Conservation (phyloP, 2,888 invertebrate genomes). For the Spodoptera littoralis region DNA sequence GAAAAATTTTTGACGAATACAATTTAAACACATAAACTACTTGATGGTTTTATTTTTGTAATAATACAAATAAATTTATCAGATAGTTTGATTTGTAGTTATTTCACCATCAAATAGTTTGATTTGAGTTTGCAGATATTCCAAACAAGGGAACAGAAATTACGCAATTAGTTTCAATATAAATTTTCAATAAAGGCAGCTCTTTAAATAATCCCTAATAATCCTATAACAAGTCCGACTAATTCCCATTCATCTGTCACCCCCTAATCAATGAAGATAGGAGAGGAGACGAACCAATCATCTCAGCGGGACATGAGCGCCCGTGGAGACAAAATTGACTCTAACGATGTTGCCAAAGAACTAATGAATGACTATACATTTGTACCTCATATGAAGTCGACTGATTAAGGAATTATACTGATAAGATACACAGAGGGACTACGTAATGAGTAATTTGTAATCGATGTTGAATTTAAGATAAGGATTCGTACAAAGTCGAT, state of each 20-base stretch:
- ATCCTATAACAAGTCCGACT: conserved; percentile 44
- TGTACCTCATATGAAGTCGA: conserved; percentile 19
- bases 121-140: too few species aligned
- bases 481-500: not conserved
- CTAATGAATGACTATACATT: conserved; percentile 54
- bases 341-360: conserved; percentile 49
- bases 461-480: conserved; percentile 3
- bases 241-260: conserved; percentile 59
- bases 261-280: conserved; percentile 52
- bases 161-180: not conserved
- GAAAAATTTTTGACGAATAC: too few species aligned
- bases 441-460: conserved; percentile 22
- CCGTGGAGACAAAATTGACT: conserved; percentile 58
- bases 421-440: conserved; percentile 22
- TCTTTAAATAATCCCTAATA: conserved; percentile 34
- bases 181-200: conserved; percentile 4
- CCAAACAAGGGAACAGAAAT: not conserved
- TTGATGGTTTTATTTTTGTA: too few species aligned
- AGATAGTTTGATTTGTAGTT: too few species aligned
- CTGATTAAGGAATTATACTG: conserved; percentile 38
- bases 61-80: too few species aligned
- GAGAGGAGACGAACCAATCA: conserved; percentile 55
- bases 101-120: not conserved
- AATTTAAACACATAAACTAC: too few species aligned
- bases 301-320: conserved; percentile 57